These are phyloP conservation scores for Melanargia galathea DNA, from an alignment of 2,888 invertebrate species.

Conservation along the genomic window DNA sequence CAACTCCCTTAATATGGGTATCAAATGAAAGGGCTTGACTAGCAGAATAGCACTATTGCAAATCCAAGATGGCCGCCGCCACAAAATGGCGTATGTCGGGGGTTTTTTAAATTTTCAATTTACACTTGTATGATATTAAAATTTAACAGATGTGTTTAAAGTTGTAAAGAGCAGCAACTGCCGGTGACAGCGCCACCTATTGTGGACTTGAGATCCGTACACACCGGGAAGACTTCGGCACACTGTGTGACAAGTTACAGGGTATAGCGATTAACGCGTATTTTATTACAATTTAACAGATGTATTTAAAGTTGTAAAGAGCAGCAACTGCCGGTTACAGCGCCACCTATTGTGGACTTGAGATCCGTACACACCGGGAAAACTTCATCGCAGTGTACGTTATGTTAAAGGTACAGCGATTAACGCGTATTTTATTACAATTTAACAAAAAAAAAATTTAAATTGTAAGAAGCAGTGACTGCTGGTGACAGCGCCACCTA, in stretches of 20 bases:
- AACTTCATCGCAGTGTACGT: no score
- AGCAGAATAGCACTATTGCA: no score
- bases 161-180: slow-evolving; percentile 48
- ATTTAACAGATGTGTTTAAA: slow-evolving; percentile 40
- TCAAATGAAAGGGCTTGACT: no score
- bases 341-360: slow-evolving; percentile 49
- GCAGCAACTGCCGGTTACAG: slow-evolving; percentile 47
- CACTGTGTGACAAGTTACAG: background rate
- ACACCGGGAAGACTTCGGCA: slow-evolving; percentile 39
- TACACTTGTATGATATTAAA: no score
- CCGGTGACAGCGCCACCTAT: slow-evolving; percentile 49
- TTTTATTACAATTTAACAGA: no score
- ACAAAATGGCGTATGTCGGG: no score
- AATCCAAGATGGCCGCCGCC: no score
- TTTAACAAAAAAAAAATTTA: no score
- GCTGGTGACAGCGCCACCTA: slow-evolving; percentile 49
- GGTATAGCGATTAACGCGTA: background rate
- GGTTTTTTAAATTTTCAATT: no score
- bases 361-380: slow-evolving; percentile 43
- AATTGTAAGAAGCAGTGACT: slow-evolving; percentile 48
- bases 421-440: no score
- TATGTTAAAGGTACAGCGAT: no score
- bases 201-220: slow-evolving; percentile 47
- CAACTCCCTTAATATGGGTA: no score
- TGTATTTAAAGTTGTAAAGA: slow-evolving; percentile 48